phyloP scores from a whole-genome alignment of 2,888 invertebrate species.

The Eustalomyia histrio region DNA sequence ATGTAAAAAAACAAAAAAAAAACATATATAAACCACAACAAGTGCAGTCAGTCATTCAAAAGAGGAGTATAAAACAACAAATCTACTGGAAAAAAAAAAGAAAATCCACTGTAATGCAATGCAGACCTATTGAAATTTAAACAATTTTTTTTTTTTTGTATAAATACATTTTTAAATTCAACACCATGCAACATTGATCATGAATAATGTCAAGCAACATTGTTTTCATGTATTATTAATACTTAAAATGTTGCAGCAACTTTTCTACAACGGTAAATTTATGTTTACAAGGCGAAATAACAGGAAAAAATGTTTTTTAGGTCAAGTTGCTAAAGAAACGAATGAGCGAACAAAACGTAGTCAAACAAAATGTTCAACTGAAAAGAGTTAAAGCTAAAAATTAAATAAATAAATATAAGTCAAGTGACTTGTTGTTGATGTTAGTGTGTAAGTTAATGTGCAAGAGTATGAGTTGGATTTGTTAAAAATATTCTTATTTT shows the following conservation, averaged over 20 bases:
- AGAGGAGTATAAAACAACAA: conserved; percentile 26
- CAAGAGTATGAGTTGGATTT: conserved; percentile 6
- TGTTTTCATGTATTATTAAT: not conserved
- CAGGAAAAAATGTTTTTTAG: conserved; percentile 78
- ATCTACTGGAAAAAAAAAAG: conserved; percentile 41
- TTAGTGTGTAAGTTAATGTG: not conserved
- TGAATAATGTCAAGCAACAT: conserved; percentile 49
- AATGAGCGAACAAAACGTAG: conserved; percentile 23
- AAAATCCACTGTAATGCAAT: conserved; percentile 27
- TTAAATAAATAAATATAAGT: conserved; percentile 10
- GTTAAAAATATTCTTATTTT: not conserved
- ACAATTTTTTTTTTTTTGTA: conserved; percentile 41
- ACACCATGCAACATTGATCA: conserved; percentile 66
- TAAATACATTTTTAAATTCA: no score
- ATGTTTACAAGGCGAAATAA: conserved; percentile 73
- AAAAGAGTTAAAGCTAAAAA: conserved; percentile 37
- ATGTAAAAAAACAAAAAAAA: conserved; percentile 46
- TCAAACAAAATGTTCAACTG: no score
- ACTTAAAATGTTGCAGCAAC: conserved; percentile 37
- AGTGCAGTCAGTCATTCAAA: conserved; percentile 62
- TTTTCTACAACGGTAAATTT: conserved; percentile 72
- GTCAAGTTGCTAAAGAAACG: conserved; percentile 75
- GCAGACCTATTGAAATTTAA: conserved; percentile 49
- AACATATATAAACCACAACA: conserved; percentile 70
- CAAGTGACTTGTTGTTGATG: conserved; percentile 16